Base-by-base conservation (phyloP, 2,888 invertebrate species). In the Blastobasis lacticolella region DNA sequence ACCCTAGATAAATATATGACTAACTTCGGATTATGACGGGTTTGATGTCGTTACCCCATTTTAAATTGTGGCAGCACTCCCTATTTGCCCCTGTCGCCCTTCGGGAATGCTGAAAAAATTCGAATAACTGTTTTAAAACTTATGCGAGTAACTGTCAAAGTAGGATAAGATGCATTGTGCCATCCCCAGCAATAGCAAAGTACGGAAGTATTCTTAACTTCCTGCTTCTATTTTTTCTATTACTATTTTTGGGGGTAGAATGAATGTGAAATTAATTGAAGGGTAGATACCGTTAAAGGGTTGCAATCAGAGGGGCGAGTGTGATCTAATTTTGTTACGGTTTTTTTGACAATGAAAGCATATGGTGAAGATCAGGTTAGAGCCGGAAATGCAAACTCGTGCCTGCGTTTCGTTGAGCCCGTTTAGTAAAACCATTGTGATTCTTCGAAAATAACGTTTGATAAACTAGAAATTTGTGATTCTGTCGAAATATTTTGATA, bases 251-350 rank as follows among this genome's bases (percentile, higher is more conserved):
- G 23, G 23, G 23, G 23, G 23, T 3, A 57, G 58, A 69, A 78
- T 82, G 77, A 83, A 86, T 84, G 77, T 73, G 74, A 77, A 78
- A 81, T 83, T 84, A 84, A 84, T 83, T 82, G 78, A 73, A 80
- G 84, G 81, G 79, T 71, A 66, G 10, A 64, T 72, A 55, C 63
- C 64, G 63, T 23, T 23, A 71, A 76, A 78, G 79, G 77, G 74
- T 68, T 66, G 60, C 61, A 59, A 64, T 68, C 68, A 67, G 67
- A 70, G 68, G 73, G 72, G 74, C 64, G 62, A 67, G 65, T 66
- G 64, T 67, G 67, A 73, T 73, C 66, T 61, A 67, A 69, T 67
- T 75, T 74, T 70, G 70, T 67, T 68, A 65, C 62, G 64, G 64
- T 62, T 68, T 70, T 61, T 59, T 53, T 57, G 58, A 62, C 57